Conservation (phyloP, 2,113 vertebrate species). For the Ciconia maguari region DNA sequence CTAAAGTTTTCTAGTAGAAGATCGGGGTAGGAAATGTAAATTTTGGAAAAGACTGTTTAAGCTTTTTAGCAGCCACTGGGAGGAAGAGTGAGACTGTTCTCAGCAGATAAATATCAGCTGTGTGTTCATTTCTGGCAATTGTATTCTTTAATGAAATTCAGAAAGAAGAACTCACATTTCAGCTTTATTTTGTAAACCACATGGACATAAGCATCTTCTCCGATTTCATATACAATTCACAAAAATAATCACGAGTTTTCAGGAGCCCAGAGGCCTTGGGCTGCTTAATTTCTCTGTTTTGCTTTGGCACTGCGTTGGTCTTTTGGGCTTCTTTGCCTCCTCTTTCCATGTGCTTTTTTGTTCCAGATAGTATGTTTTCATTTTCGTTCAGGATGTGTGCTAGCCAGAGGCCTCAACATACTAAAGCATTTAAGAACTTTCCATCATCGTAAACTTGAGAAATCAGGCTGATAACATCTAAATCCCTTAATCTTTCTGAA, state of each 20-base stretch:
- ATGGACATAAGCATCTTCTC: neutral
- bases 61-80: neutral
- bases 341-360: neutral
- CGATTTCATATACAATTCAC: fast-evolving
- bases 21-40: neutral
- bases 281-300: neutral
- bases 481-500: neutral
- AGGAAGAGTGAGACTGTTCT: neutral
- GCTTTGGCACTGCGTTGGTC: neutral
- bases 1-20: neutral
- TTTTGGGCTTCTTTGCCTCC: neutral
- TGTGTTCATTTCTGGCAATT: neutral
- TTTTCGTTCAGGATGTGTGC: neutral
- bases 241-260: neutral
- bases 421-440: neutral
- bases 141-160: neutral
- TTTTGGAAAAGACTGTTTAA: neutral
- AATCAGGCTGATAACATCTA: neutral
- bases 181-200: neutral
- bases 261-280: neutral
- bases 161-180: fast-evolving
- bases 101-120: fast-evolving
- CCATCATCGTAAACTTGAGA: neutral
- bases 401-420: neutral
- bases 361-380: neutral